Percentiles rank a stretch among this genome's conserved stretches.
Conservation (phyloP, 23 tunicate genomes). For the Ciona savignyi region DNA sequence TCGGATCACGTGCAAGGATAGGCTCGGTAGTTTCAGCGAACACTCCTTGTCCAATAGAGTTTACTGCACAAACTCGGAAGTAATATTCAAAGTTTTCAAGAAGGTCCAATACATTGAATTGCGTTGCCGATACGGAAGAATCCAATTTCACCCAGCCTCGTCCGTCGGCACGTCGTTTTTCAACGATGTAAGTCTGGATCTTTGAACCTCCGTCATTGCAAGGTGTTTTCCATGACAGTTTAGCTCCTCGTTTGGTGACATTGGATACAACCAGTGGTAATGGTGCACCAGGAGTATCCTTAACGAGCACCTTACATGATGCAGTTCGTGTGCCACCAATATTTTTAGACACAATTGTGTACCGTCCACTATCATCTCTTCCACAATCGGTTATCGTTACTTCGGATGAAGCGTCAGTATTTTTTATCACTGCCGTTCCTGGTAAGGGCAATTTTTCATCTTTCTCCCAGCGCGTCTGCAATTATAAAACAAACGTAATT, state of each 20-base stretch:
- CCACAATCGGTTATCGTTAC: conserved; percentile 40
- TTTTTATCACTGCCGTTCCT: conserved; percentile 44
- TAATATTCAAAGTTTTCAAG: conserved; percentile 68
- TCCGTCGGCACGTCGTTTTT: conserved; percentile 85
- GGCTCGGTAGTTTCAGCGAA: conserved; percentile 59
- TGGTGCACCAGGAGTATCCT: conserved; percentile 86
- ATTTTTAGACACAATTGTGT: conserved; percentile 62
- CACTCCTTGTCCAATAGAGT: conserved; percentile 78
- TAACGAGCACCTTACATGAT: conserved; percentile 69
- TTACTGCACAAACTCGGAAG: conserved; percentile 87
- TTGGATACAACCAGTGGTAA: conserved; percentile 55
- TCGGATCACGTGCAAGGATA: conserved; percentile 63
- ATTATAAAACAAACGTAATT: not conserved
- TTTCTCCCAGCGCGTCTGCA: conserved; percentile 66
- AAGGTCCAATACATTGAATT: conserved; percentile 46
- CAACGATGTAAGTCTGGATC: conserved; percentile 78
- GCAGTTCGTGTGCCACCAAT: conserved; percentile 58
- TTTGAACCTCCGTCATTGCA: conserved; percentile 82
- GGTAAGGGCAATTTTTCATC: conserved; percentile 63
- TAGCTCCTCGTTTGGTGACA: conserved; percentile 64
- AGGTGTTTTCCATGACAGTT: conserved; percentile 73
- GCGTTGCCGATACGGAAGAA: conserved; percentile 72
- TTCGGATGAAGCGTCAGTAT: conserved; percentile 40
- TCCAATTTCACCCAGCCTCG: conserved; percentile 84
- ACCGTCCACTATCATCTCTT: conserved; percentile 79